Evolutionary conservation across 2,113 vertebrate species (phyloP).

Genomic region (Cathartes aura): DNA sequence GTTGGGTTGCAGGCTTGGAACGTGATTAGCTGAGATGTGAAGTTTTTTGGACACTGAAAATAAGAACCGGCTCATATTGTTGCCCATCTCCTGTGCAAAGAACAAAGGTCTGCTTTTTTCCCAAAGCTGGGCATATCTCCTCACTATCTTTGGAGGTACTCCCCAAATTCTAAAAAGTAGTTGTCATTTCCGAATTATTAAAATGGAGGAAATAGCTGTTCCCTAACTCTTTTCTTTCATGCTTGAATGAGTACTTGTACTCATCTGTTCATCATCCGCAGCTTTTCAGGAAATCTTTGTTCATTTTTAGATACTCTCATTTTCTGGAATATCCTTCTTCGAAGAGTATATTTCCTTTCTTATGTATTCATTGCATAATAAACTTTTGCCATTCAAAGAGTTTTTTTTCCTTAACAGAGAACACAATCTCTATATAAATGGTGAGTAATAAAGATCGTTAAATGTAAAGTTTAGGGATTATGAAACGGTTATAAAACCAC

Average conservation of each 20-base stretch:
- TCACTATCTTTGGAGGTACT: not conserved
- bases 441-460: not conserved
- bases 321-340: not conserved
- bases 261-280: not conserved
- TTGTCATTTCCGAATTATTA: not conserved
- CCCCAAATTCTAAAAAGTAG: not conserved
- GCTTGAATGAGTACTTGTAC: not conserved
- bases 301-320: not conserved
- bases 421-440: not conserved
- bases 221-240: not conserved
- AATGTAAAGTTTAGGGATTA: not conserved
- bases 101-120: not conserved
- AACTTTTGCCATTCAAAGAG: not conserved
- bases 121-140: not conserved
- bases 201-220: not conserved
- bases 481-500: not conserved
- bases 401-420: not conserved
- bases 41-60: not conserved
- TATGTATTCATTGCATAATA: not conserved
- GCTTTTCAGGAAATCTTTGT: not conserved
- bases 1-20: not conserved
- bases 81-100: not conserved
- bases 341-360: not conserved
- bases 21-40: not conserved
- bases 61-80: not conserved